Evolutionary conservation across 2,113 vertebrate genomes (phyloP).

Genomic region (Rhinoptilus africanus): DNA sequence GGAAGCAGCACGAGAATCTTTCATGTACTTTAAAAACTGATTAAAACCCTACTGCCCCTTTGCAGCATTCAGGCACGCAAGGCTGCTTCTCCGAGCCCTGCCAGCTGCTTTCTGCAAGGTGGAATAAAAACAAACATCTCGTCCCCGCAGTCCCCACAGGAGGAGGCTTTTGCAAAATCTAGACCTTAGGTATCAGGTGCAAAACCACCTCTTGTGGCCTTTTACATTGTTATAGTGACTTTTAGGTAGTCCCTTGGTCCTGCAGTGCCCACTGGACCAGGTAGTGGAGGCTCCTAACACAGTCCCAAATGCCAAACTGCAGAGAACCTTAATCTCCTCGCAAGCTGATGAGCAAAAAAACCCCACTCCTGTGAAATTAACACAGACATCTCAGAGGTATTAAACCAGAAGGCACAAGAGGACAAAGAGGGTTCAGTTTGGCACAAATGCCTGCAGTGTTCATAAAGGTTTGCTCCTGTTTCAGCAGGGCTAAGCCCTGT

Average conservation of each 20-base stretch:
- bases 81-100: background rate
- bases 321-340: background rate
- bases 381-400: background rate
- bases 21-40: slow-evolving; percentile 41
- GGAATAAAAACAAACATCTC: slow-evolving; percentile 7
- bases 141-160: background rate
- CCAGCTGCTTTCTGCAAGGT: slow-evolving; percentile 6
- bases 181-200: background rate
- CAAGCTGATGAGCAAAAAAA: background rate
- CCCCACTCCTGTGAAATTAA: background rate
- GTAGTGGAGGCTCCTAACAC: background rate
- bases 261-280: background rate
- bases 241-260: background rate
- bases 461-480: background rate
- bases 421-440: background rate
- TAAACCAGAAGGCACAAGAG: background rate
- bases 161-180: background rate
- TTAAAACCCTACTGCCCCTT: slow-evolving; percentile 44
- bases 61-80: slow-evolving; percentile 16
- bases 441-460: background rate
- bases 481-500: background rate
- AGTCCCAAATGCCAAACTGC: background rate
- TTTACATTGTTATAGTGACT: background rate
- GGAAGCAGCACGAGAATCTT: slow-evolving; percentile 59
- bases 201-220: background rate